Evolutionary conservation across 2,113 vertebrate species (phyloP).

Genomic region (Brachirus orientalis): DNA sequence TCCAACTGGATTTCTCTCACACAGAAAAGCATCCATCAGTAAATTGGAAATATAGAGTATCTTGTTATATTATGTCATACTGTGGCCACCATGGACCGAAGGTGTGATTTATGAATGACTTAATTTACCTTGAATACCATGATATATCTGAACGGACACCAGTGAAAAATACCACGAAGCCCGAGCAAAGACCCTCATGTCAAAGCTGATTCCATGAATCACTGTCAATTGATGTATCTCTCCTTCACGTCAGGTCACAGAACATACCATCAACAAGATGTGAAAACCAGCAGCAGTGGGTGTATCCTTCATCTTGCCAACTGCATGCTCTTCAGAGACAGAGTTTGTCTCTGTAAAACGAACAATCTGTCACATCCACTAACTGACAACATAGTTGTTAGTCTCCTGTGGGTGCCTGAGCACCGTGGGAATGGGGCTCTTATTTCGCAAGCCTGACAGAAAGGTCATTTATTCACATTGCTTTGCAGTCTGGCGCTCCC

Average conservation of each 20-base stretch:
- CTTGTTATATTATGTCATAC: neutral
- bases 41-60: neutral
- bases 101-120: neutral
- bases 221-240: constrained; percentile 17
- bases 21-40: too few species aligned
- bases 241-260: constrained; percentile 22
- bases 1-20: too few species aligned
- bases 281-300: constrained; percentile 54
- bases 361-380: constrained; percentile 40
- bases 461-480: constrained; percentile 69
- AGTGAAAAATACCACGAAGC: neutral
- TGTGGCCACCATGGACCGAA: neutral
- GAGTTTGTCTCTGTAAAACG: constrained; percentile 38
- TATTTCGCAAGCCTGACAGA: constrained; percentile 66
- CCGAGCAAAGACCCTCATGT: constrained; percentile 1
- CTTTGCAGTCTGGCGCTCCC: constrained; percentile 61
- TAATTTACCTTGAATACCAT: neutral
- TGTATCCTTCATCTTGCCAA: constrained; percentile 24
- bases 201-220: constrained; percentile 36
- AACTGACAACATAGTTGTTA: neutral
- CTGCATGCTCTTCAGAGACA: neutral
- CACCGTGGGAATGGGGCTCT: constrained; percentile 67
- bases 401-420: constrained; percentile 24
- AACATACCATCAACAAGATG: constrained; percentile 58
- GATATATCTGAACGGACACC: neutral